Evolutionary conservation across 2,113 vertebrate genomes (phyloP), one percentile per base, ranked within the genome.

Genomic region (Craseonycteris thonglongyai): DNA sequence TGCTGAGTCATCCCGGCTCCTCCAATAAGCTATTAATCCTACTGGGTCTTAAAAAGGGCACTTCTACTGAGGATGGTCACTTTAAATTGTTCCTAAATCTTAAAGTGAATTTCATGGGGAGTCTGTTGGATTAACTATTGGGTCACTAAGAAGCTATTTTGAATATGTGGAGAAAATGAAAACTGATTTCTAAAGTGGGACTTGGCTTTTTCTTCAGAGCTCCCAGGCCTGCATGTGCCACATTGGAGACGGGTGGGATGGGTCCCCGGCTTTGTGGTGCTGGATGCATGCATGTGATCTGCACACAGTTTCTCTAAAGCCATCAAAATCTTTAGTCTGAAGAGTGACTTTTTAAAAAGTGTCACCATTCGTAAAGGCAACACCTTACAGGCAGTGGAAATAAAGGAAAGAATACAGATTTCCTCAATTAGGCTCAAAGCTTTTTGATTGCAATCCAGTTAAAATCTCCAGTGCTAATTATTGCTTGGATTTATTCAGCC

Each of bases 401-500:
- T 63, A 90, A 92, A 95, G 59, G 28, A 93, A 82, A 74, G 30
- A 66, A 65, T 56, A 33, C 30, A 63, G 85, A 78, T 86, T 75
- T 95, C 35, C 16, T 61, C 54, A 58, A 13, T 61, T 65, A 84
- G 88, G 59, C 58, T 82, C 71, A 66, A 86, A 75, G 63, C 42
- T 61, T 93, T 93, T 35, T 84, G 81, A 51, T 47, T 82, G 85
- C 82, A 51, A 66, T 63, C 22, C 51, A 13, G 24, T 88, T 63
- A 58, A 78, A 68, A 38, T 91, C 93, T 91, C 79, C 45, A 14
- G 24, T 49, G 91, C 86, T 97, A 91, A 96, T 96, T 86, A 96
- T 4, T 92, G 90, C 24, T 54, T 63, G 54, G 24, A 33, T 89
- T 93, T 63, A 51, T 58, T 75, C 65, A 80, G 54, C 38, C 2